Base-by-base conservation (phyloP, 2,797 vertebrate species). In the Saxicola maurus region DNA sequence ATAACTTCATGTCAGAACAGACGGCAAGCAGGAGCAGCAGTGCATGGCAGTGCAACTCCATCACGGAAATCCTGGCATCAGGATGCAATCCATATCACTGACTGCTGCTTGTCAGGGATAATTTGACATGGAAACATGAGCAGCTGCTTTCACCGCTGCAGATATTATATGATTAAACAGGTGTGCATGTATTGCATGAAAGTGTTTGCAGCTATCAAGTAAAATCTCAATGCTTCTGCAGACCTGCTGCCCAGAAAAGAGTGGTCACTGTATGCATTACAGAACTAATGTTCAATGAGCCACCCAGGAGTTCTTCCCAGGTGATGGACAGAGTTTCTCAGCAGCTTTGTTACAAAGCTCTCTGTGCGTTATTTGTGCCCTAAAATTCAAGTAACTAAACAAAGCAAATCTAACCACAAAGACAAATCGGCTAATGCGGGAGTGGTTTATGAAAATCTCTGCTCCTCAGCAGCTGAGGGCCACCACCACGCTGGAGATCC, bases 81-180 rank as follows among this genome's bases (percentile, higher is more conserved):
- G 57, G 52, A 42, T 31, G 6, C 77, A 89, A 83, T 87, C 84
- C 87, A 82, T 89, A 81, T 75, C 85, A 37, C 55, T 82, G 73
- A 43, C 49, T 86, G 35, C 53, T 87, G 48, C 52, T 85, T 85
- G 82, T 65, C 82, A 92, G n/a, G 17, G 31, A 48, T 86, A 86
- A 94, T 78, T 46, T 87, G 79, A 94, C 55, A 75, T 42, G 51
- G 84, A 91, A 73, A 73, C 38, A 84, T 6, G 83, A 89, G 73
- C 43, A 74, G 71, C 56, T 72, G 51, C n/a, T 66, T 82, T 71
- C 42, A 60, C 48, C 42, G 68, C 14, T 6, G 23, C 8, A 78
- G 68, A 73, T 62, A 55, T 38, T 74, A 28, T 33, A 38, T 16
- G 35, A 67, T 35, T 87, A 64, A 89, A 85, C 13, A 81, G 57